Percentiles rank a stretch among this genome's conserved stretches.
Conservation (phyloP, 2,888 invertebrate genomes). For the Drosophila eohydei region DNA sequence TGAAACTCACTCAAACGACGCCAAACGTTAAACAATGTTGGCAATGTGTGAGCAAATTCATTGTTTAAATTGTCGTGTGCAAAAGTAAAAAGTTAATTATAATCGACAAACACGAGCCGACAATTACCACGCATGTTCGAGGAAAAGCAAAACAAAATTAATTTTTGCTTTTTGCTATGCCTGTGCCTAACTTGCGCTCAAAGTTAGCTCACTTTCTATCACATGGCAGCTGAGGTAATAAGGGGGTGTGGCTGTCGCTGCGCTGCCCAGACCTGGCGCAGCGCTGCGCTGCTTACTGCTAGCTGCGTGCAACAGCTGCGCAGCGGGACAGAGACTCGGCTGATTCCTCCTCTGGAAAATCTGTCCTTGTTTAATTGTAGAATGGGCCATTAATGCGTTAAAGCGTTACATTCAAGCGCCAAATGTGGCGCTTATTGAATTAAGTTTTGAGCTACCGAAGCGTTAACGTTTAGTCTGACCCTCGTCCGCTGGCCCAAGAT, state of each 20-base stretch:
- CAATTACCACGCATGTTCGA: slow-evolving; percentile 10
- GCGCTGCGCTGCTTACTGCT: background rate
- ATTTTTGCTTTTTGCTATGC: background rate
- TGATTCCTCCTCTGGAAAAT: slow-evolving; percentile 16
- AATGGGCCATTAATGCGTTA: slow-evolving; percentile 33
- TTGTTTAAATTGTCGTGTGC: slow-evolving; percentile 20
- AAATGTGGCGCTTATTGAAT: slow-evolving; percentile 50
- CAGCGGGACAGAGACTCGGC: slow-evolving; percentile 29
- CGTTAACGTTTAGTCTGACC: slow-evolving; percentile 2
- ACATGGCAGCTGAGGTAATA: slow-evolving; percentile 2
- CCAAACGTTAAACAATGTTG: slow-evolving; percentile 24
- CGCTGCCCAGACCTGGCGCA: background rate
- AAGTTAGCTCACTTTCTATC: slow-evolving; percentile 30
- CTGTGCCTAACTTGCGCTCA: slow-evolving; percentile 26
- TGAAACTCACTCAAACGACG: slow-evolving; percentile 55
- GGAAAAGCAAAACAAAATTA: background rate
- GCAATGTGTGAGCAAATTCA: slow-evolving; percentile 11
- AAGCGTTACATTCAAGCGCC: slow-evolving; percentile 23
- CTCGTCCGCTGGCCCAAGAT: background rate
- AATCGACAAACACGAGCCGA: slow-evolving; percentile 16
- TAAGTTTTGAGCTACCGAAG: slow-evolving; percentile 4
- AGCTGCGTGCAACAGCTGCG: slow-evolving; percentile 73
- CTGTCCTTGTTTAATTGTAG: slow-evolving; percentile 47
- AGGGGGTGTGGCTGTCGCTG: slow-evolving; percentile 2
- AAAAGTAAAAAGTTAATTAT: slow-evolving; percentile 48